A percentile compares a stretch with the other conserved stretches of the same genome.
Conservation (phyloP, 2,888 invertebrate genomes). For the Noctua janthe region DNA sequence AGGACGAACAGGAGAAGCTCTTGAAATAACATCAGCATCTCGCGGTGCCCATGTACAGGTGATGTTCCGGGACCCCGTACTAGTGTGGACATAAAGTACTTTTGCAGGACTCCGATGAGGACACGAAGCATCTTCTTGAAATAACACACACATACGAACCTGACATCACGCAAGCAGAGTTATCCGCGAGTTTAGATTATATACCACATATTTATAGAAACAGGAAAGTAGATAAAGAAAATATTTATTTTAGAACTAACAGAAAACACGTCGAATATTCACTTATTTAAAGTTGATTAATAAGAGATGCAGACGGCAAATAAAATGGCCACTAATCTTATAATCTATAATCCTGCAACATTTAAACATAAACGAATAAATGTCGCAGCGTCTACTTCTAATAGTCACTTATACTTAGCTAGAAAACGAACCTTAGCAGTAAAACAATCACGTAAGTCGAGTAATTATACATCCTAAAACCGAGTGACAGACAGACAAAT, state of each 20-base stretch:
- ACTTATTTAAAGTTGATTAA: background rate
- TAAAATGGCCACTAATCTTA: too few species aligned
- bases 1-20: conserved; percentile 84
- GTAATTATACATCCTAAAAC: background rate
- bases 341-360: background rate
- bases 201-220: background rate
- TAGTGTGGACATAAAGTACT: background rate
- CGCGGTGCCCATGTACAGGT: conserved; percentile 34
- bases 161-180: background rate
- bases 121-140: background rate
- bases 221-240: background rate
- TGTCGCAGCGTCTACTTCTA: background rate
- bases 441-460: background rate
- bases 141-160: conserved; percentile 1
- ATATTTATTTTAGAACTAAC: background rate
- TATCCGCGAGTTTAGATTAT: background rate
- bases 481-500: background rate
- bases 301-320: background rate
- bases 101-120: background rate
- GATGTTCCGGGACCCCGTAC: background rate
- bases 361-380: background rate
- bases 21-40: conserved; percentile 73
- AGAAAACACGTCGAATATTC: background rate
- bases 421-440: background rate
- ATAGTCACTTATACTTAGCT: background rate